phyloP scores from a whole-genome alignment of 2,797 vertebrate species.

The Pseudochirops corinnae region DNA sequence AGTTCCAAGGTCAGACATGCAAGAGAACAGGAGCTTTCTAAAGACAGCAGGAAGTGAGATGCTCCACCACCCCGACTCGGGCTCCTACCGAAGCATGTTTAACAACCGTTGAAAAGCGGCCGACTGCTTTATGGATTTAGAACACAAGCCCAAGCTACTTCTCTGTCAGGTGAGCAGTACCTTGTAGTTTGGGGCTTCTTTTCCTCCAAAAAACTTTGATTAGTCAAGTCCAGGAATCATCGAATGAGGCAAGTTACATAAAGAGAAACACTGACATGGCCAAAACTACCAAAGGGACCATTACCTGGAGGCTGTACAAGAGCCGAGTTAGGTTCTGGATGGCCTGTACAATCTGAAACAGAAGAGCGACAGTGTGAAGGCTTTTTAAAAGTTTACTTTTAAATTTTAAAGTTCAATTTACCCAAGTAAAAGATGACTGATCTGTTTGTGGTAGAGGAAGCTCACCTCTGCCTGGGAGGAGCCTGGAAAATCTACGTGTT shows the following conservation, averaged over 20 bases:
- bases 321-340: conserved; percentile 95
- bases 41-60: conserved; percentile 60
- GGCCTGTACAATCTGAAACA: conserved; percentile 91
- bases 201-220: conserved; percentile 20
- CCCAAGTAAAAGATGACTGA: conserved; percentile 8
- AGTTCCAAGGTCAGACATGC: conserved; percentile 47
- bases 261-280: conserved; percentile 58
- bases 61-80: conserved; percentile 24
- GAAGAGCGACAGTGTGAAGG: conserved; percentile 72
- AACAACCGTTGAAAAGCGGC: conserved; percentile 47
- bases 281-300: conserved; percentile 34
- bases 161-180: background rate
- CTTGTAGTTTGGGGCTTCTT: background rate
- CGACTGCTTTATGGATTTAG: conserved; percentile 62
- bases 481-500: conserved; percentile 74
- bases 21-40: conserved; percentile 64
- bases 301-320: conserved; percentile 97
- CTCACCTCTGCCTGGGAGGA: conserved; percentile 86
- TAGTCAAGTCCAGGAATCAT: conserved; percentile 55
- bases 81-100: conserved; percentile 34
- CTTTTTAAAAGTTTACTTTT: conserved; percentile 47
- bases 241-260: conserved; percentile 54
- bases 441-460: conserved; percentile 43
- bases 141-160: conserved; percentile 61
- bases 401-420: background rate